These are phyloP conservation scores for Acrocephalus kingi DNA, from an alignment of 2,113 vertebrate species.

Conservation along the genomic window DNA sequence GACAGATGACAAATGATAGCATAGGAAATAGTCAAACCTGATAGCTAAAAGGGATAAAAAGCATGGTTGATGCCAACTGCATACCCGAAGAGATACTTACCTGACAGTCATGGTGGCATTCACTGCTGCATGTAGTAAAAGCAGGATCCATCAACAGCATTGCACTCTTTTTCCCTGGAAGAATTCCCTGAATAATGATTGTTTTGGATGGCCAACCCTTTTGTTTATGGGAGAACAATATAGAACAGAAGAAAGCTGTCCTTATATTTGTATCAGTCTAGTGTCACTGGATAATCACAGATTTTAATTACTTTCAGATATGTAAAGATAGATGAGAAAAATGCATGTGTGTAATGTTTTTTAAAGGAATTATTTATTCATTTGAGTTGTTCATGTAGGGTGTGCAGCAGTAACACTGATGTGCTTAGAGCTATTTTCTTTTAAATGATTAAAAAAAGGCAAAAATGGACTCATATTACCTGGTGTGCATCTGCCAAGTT, in stretches of 20 bases:
- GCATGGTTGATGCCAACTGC: neutral
- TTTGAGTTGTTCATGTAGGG: neutral
- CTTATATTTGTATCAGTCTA: neutral
- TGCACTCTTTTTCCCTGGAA: neutral
- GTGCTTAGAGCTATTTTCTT: neutral
- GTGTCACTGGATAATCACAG: neutral
- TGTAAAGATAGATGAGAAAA: neutral
- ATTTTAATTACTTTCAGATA: neutral
- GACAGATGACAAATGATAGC: neutral
- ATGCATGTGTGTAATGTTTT: fast-evolving
- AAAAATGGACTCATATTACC: neutral
- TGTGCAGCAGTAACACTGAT: neutral
- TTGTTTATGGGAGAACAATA: neutral
- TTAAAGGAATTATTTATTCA: neutral
- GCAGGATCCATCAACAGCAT: neutral
- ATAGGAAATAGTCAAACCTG: neutral
- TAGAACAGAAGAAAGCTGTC: neutral
- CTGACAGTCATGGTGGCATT: neutral
- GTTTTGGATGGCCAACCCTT: neutral
- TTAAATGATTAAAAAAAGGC: neutral
- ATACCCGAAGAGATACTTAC: neutral
- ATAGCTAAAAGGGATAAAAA: neutral
- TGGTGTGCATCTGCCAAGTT: neutral
- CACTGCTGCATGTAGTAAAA: neutral
- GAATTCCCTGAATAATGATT: neutral